A percentile compares a stretch with the other conserved stretches of the same genome.
These are phyloP conservation scores for Macaria liturata DNA, from an alignment of 2,888 invertebrate genomes.

Conservation along the genomic window DNA sequence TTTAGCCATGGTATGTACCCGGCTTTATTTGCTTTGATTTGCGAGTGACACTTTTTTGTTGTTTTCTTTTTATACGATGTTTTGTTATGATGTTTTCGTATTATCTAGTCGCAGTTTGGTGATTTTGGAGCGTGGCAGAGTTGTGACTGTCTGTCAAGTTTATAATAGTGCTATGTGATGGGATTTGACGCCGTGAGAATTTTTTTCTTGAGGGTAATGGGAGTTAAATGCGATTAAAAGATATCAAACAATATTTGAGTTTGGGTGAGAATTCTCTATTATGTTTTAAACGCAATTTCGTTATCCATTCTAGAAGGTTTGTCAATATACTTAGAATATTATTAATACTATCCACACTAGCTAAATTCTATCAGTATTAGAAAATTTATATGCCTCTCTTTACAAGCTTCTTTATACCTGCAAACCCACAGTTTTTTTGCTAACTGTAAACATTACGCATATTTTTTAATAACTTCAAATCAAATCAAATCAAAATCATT, in stretches of 20 bases:
- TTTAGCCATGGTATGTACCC: slow-evolving; percentile 61
- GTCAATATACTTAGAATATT: too few relatives aligned
- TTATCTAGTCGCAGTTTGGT: slow-evolving; percentile 55
- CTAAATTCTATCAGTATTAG: too few relatives aligned
- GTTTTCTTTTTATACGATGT: slow-evolving; percentile 60
- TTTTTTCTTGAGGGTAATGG: slow-evolving; percentile 37
- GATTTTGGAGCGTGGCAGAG: slow-evolving; percentile 65
- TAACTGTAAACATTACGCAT: too few relatives aligned
- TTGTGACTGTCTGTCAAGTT: slow-evolving; percentile 80
- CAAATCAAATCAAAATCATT: too few relatives aligned
- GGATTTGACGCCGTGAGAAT: slow-evolving; percentile 65
- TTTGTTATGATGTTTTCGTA: slow-evolving; percentile 64
- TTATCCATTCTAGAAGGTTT: too few relatives aligned
- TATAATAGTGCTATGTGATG: slow-evolving; percentile 64
- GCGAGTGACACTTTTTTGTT: slow-evolving; percentile 71
- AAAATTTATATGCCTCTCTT: too few relatives aligned
- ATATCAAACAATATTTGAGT: slow-evolving; percentile 1
- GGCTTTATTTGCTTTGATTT: slow-evolving; percentile 75
- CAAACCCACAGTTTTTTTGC: too few relatives aligned
- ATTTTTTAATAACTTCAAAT: too few relatives aligned
- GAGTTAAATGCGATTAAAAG: slow-evolving; percentile 33
- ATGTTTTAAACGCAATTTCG: too few relatives aligned
- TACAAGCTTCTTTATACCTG: too few relatives aligned
- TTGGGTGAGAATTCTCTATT: too few relatives aligned
- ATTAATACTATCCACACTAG: too few relatives aligned